phyloP scores from a whole-genome alignment of 2,888 invertebrate species.

The Dione vanillae region DNA sequence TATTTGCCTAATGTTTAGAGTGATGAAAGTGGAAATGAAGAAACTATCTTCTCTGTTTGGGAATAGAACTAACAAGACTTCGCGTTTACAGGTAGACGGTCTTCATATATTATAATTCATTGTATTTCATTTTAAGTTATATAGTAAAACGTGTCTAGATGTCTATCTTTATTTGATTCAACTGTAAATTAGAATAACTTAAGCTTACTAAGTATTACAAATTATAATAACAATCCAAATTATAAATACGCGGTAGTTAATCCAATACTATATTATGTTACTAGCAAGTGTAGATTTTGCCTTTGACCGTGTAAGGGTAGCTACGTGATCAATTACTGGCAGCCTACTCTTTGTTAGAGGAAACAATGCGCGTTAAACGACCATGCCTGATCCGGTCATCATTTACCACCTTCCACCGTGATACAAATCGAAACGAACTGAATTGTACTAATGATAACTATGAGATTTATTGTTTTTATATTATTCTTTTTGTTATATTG shows the following conservation, averaged over 20 bases:
- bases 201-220: no score
- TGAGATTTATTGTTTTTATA: neutral
- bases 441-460: constrained; percentile 15
- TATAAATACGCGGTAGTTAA: constrained; percentile 9
- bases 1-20: no score
- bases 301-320: constrained; percentile 35
- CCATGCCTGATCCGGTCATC: constrained; percentile 42
- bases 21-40: no score
- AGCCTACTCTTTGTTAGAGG: constrained; percentile 43
- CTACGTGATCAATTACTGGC: constrained; percentile 45
- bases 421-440: constrained; percentile 23
- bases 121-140: no score
- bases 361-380: constrained; percentile 45
- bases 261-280: neutral
- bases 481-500: no score
- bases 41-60: no score
- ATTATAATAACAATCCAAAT: neutral
- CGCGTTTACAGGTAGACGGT: no score
- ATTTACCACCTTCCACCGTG: constrained; percentile 32
- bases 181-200: no score
- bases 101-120: no score
- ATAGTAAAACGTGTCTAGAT: no score
- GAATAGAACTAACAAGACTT: no score
- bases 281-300: constrained; percentile 30
- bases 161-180: no score